Percentiles rank a stretch among this genome's conserved stretches.
Conservation (phyloP, 2,888 invertebrate genomes). For the Idaea dimidiata region DNA sequence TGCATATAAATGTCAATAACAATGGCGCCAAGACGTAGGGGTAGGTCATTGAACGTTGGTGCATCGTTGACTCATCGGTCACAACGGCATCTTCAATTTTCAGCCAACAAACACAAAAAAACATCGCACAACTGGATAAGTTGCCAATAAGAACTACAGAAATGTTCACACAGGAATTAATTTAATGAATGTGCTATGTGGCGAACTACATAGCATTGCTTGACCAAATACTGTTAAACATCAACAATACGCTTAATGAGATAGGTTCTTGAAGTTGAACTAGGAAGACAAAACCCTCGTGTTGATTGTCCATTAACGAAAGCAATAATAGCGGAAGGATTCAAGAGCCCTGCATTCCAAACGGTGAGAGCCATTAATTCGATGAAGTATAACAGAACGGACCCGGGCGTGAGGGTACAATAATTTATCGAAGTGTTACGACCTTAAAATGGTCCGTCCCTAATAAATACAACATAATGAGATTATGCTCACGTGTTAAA, state of each 20-base stretch:
- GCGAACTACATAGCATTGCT: neutral
- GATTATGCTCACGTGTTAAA: slow-evolving; percentile 15
- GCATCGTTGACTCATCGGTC: slow-evolving; percentile 61
- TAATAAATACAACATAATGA: slow-evolving; percentile 36
- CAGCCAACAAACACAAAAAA: slow-evolving; percentile 27
- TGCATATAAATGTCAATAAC: slow-evolving; percentile 44
- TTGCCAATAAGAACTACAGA: slow-evolving; percentile 27
- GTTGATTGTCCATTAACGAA: slow-evolving; percentile 54
- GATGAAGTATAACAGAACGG: slow-evolving; percentile 37
- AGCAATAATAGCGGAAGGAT: slow-evolving; percentile 44
- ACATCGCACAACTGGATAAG: slow-evolving; percentile 10
- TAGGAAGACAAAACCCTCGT: slow-evolving; percentile 40
- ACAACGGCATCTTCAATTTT: slow-evolving; percentile 46
- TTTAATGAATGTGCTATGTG: neutral
- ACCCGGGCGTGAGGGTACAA: slow-evolving; percentile 31
- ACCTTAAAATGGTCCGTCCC: slow-evolving; percentile 30
- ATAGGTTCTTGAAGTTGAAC: slow-evolving; percentile 9
- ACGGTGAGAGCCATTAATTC: slow-evolving; percentile 46
- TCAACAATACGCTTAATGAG: neutral
- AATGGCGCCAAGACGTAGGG: slow-evolving; percentile 53
- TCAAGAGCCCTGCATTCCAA: slow-evolving; percentile 45
- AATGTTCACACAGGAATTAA: slow-evolving; percentile 33
- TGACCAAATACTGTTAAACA: neutral
- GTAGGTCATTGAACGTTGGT: slow-evolving; percentile 65
- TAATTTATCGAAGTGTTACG: slow-evolving; percentile 42